Evolutionary conservation across 2,113 vertebrate genomes (phyloP), one percentile per base, ranked within the genome.

Genomic region (Hippopotamus amphibius): DNA sequence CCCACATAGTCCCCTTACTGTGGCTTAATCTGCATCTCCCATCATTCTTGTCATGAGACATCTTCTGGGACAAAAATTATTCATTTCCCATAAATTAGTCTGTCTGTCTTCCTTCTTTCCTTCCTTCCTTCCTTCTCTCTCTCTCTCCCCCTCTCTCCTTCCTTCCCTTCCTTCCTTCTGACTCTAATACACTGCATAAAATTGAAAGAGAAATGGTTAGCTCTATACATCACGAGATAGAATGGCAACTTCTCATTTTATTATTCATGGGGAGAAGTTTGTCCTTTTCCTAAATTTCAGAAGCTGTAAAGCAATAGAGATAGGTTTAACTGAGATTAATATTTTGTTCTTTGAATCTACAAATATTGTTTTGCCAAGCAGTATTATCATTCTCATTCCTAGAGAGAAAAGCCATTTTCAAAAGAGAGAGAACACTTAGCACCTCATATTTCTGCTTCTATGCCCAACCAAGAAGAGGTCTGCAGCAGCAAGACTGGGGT

Each of bases 331-430:
- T 66, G 15, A 93, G 61, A 46, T 77, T 28, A 87, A 28, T 90
- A 57, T 89, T 90, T 88, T 33, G 1, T 87, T 59, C 5, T 59
- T 33, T 97, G 30, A 50, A 48, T 81, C 41, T 91, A 63, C 2
- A 86, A 55, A 85, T 79, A 53, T 7, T 72, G 8, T 59, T 95
- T 92, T n/a, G 6, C 19, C 5, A 46, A 48, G 41, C 17, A 76
- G 7, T 89, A 79, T 82, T 93, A 4, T 10, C 50, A 80, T 95
- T 63, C 24, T 92, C 9, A 92, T 95, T 76, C 84, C 82, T 53
- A 1, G 7, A 95, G 43, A 81, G 43, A 90, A 65, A 6, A 22
- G 19, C 0, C 19, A 48, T 87, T 95, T 96, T 93, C 33, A 41
- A 65, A 92, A 43, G 33, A 68, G 11, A 43, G 2, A 53, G 26